A percentile compares a stretch with the other conserved stretches of the same genome.
phyloP scores from a whole-genome alignment of 2,113 vertebrate genomes.

The Pelvicachromis taeniatus region DNA sequence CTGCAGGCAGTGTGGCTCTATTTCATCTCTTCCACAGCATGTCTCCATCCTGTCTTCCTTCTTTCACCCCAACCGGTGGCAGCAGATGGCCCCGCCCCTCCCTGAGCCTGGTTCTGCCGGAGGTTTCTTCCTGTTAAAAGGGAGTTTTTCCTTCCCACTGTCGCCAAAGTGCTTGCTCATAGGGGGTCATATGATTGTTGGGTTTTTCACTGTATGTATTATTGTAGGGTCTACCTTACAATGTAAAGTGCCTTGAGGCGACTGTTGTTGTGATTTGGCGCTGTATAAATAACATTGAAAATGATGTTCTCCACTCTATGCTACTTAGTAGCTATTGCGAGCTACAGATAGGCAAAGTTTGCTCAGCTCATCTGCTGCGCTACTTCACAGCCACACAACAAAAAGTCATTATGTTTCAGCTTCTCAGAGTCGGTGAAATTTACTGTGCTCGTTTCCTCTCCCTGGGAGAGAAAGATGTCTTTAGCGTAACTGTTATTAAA shows the following conservation, averaged over 20 bases:
- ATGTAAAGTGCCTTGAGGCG: fast-evolving
- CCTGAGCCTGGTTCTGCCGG: fast-evolving
- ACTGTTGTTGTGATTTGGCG: fast-evolving
- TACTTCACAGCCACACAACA: neutral
- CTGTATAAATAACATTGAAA: neutral
- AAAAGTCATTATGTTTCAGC: neutral
- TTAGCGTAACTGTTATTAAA: neutral
- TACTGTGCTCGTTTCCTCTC: neutral
- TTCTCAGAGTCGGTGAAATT: neutral
- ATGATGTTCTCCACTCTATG: too few species aligned
- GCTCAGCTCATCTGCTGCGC: neutral
- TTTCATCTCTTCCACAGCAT: neutral
- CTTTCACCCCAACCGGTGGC: fast-evolving
- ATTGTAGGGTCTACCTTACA: fast-evolving
- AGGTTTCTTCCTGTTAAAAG: neutral
- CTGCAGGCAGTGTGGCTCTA: neutral
- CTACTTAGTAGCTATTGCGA: neutral
- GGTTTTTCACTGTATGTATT: fast-evolving
- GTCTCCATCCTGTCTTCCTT: fast-evolving
- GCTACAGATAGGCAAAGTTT: neutral
- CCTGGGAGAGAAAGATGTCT: fast-evolving
- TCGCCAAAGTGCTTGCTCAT: fast-evolving
- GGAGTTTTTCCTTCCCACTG: neutral
- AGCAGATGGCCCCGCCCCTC: neutral
- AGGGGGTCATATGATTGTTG: neutral